Base-by-base conservation (phyloP, 2,888 invertebrate genomes). In the Dryobota labecula region DNA sequence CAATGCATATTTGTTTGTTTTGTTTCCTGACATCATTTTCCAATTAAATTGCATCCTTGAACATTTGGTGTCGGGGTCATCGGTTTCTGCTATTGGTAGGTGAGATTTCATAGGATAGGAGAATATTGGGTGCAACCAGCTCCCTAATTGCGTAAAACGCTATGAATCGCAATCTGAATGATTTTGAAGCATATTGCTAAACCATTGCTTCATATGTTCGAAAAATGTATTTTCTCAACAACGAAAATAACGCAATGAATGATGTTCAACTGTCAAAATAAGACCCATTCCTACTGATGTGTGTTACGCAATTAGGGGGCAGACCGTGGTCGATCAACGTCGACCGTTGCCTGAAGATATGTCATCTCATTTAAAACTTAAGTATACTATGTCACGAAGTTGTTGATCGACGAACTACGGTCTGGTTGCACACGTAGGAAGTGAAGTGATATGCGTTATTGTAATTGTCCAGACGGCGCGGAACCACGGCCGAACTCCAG, bases 401-500 rank as follows among this genome's bases (percentile, higher is more conserved):
- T 61, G 20, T 45, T 36, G 20, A 36, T 45, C 47, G 47, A 30
- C 30, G n/a, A 49, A 66, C 30, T 24, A 30, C 13, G 30, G 38
- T 67, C 38, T 38, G 24, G 30, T 49, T 66, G 67, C 38, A 49
- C 57, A 30, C 49, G 11, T 9, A 58, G 1, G 3, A 36, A 36
- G 2, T 60, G 11, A 43, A 53, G 2, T 57, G 53, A 45, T 61
- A 45, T 36, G n/a, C 8, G 41, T 9, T 49, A 36, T 27, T 75
- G 7, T 71, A n/a, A 38, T 66, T 49, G 24, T 65, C 13, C 73
- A 93, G 93, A 53, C 90, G 93, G 24, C 91, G 93, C 11, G 92
- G 91, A 56, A 93, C 93, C 3, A 95, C 94, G 30, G 91, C 90
- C 0, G 97, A 96, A 83, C 90, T 97, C 61, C 96, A 96, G 76